Conservation (phyloP, 2,888 invertebrate genomes). For the Sinopyrophorus schimmeli region DNA sequence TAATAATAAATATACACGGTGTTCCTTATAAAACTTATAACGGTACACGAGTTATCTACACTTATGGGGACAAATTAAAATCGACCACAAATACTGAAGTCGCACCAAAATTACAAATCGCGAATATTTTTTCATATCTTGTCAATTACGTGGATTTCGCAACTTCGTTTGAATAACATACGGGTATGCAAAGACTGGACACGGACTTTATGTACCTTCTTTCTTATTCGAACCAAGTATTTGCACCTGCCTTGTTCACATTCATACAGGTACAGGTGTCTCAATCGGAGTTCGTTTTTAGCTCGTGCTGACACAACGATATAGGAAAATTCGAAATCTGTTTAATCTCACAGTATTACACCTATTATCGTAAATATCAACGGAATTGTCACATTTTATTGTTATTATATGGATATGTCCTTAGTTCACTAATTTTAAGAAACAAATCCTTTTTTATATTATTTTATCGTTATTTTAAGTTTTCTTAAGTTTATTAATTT, state of each 20-base stretch:
- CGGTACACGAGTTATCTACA: not conserved
- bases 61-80: too few relatives aligned
- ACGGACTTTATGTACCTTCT: conserved; percentile 22
- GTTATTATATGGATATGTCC: too few relatives aligned
- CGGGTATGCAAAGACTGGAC: conserved; percentile 26
- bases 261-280: conserved; percentile 43
- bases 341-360: too few relatives aligned
- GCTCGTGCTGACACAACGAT: conserved; percentile 28
- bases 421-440: too few relatives aligned
- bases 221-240: conserved; percentile 29
- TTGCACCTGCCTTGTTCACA: conserved; percentile 41
- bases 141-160: conserved; percentile 7
- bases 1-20: too few relatives aligned
- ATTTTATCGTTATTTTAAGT: too few relatives aligned
- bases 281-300: conserved; percentile 25
- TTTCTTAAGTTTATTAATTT: too few relatives aligned
- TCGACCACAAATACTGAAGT: too few relatives aligned
- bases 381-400: too few relatives aligned
- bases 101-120: not conserved
- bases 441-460: too few relatives aligned
- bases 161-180: conserved; percentile 19
- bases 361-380: too few relatives aligned
- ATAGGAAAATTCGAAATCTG: too few relatives aligned
- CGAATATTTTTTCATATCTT: conserved; percentile 5
- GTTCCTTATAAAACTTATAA: not conserved